These are phyloP conservation scores for Drosophila demipolita DNA, from an alignment of 2,888 invertebrate species.

Conservation along the genomic window DNA sequence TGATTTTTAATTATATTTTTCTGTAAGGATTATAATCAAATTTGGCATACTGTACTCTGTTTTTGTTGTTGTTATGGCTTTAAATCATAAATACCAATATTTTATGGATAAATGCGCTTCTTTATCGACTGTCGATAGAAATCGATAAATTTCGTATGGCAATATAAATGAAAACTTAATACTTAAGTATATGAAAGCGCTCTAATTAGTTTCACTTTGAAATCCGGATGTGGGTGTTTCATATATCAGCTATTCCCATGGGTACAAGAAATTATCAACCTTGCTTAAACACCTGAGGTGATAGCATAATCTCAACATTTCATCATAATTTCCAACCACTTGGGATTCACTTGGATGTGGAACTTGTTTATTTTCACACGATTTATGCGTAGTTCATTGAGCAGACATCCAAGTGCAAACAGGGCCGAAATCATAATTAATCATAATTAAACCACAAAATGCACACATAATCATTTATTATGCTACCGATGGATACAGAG, in stretches of 20 bases:
- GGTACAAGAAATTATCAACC: background rate
- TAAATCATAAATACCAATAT: background rate
- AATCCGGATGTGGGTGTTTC: background rate
- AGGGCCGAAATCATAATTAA: slow-evolving; percentile 67
- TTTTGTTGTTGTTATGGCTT: background rate
- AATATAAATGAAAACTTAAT: background rate
- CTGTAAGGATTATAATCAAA: background rate
- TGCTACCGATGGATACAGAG: slow-evolving; percentile 24
- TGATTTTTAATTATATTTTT: background rate
- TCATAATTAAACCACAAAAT: slow-evolving; percentile 72
- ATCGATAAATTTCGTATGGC: background rate
- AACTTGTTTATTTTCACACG: slow-evolving; percentile 36
- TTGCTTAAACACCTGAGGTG: slow-evolving; percentile 20
- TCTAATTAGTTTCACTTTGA: background rate
- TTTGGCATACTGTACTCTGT: background rate
- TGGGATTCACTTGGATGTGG: slow-evolving; percentile 17
- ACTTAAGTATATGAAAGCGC: background rate
- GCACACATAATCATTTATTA: slow-evolving; percentile 64
- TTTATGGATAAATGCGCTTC: background rate
- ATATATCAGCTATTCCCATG: background rate
- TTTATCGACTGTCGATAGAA: background rate
- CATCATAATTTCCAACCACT: background rate
- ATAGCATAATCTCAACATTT: slow-evolving; percentile 13
- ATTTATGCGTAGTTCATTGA: slow-evolving; percentile 62
- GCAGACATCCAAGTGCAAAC: slow-evolving; percentile 56